Evolutionary conservation across 37 sponge, comb jelly and placozoan species (phyloP), one percentile per base, ranked within the genome.

Genomic region (Aplysina aerophoba): DNA sequence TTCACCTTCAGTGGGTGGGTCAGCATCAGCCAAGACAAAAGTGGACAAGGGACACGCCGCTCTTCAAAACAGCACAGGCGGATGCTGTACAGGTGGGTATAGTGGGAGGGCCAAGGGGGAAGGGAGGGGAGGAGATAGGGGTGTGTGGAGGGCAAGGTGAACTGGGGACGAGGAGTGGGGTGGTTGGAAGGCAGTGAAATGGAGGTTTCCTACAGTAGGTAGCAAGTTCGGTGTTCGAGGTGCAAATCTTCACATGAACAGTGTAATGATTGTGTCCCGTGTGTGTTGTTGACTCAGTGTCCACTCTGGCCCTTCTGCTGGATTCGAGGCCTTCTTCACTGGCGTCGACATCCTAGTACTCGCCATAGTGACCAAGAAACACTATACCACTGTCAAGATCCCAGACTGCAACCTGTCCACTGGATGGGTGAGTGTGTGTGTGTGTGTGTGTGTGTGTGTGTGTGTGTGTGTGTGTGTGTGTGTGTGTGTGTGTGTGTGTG

Each of bases 301-400:
- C 84, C 92, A 90, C 81, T 84, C 95, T 17, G 39, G 81, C 36
- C 30, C 41, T 44, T 90, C 89, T 27, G 82, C 89, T 89, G 96
- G 98, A 11, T 97, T 92, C 82, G 94, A 97, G 73, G 94, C 94
- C 4, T 97, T 97, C 86, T 93, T 97, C 80, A 90, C 91, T 37
- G 56, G 31, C 3, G 72, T 85, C 17, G 50, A 67, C 54, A 59
- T 68, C 44, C 87, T 96, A 20, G 92, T 96, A 33, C 92, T 93
- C 57, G 95, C 92, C 55, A 88, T 93, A 33, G 64, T 78, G 36
- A 90, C 91, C 74, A 96, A 88, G 84, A 88, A 82, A 80, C 84
- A 95, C 11, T 95, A 92, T 74, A 88, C 85, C 40, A 87, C 90
- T 15, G 15, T 89, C 28, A 53, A 56, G 27, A 41, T 95, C 33